Percentiles rank a stretch among this genome's conserved stretches.
phyloP scores from a whole-genome alignment of 2,797 vertebrate species.

The Falco naumanni region DNA sequence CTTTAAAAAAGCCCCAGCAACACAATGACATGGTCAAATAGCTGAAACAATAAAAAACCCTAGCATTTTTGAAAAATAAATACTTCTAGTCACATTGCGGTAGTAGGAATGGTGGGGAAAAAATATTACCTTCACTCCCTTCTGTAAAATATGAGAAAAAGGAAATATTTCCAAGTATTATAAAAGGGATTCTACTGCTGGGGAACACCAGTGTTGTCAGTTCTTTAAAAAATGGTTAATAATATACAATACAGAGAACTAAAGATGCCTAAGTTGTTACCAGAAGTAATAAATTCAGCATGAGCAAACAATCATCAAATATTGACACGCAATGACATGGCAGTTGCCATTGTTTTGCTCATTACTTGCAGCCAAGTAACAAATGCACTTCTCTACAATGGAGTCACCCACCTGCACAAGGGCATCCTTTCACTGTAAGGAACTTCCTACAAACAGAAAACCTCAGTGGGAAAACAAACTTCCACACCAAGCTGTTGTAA shows the following conservation, averaged over 20 bases:
- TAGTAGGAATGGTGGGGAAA: background rate
- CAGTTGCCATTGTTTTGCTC: background rate
- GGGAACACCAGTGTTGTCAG: background rate
- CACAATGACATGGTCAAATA: background rate
- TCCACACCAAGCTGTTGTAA: background rate
- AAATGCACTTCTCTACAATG: background rate
- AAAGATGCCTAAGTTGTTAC: background rate
- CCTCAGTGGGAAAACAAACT: background rate
- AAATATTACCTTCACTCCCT: background rate
- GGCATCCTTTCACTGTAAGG: background rate
- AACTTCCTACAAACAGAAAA: background rate
- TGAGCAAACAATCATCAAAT: background rate
- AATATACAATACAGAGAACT: background rate
- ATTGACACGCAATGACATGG: background rate
- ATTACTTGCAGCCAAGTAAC: background rate
- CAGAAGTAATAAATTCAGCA: background rate
- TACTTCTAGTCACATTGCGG: background rate
- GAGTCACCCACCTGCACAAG: background rate
- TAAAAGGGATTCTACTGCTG: background rate
- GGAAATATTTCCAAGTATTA: background rate
- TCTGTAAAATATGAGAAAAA: background rate
- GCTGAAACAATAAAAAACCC: conserved; percentile 28
- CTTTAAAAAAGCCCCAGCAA: background rate
- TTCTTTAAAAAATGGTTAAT: background rate
- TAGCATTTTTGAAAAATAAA: background rate